Conservation (phyloP, 2,888 invertebrate species). For the Volucella bombylans region DNA sequence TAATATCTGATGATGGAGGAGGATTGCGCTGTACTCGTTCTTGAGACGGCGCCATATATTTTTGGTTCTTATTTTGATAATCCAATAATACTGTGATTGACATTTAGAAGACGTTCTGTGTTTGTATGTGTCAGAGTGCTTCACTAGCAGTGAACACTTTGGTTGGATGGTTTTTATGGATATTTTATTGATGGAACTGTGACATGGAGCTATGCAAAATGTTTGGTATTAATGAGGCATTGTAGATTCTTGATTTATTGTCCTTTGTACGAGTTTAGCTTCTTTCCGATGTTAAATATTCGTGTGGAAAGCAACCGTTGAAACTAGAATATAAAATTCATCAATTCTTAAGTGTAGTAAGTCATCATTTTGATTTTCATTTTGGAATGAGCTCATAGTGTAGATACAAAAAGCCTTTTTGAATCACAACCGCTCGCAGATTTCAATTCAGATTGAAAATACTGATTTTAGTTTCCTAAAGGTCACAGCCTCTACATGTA, state of each 20-base stretch:
- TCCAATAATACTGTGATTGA: conserved; percentile 56
- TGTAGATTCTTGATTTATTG: conserved; percentile 55
- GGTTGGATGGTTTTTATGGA: conserved; percentile 30
- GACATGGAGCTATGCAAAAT: conserved; percentile 60
- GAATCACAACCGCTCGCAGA: too few species aligned
- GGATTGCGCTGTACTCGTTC: conserved; percentile 28
- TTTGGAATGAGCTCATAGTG: too few species aligned
- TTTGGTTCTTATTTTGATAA: conserved; percentile 67
- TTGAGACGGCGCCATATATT: conserved; percentile 67
- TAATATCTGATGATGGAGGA: conserved; percentile 11
- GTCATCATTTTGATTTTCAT: too few species aligned
- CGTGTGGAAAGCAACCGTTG: too few species aligned
- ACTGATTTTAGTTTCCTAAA: too few species aligned
- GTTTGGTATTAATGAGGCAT: conserved; percentile 37
- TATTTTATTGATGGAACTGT: conserved; percentile 56
- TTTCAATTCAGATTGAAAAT: too few species aligned
- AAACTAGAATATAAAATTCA: too few species aligned
- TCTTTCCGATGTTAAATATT: conserved; percentile 6
- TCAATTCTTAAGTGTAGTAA: too few species aligned
- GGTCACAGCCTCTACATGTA: too few species aligned
- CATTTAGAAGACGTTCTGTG: conserved; percentile 35
- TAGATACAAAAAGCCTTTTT: too few species aligned
- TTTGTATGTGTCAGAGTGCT: conserved; percentile 20
- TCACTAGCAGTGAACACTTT: conserved; percentile 23
- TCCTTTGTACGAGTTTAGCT: conserved; percentile 41